Percentiles rank a stretch among this genome's conserved stretches.
Conservation (phyloP, 2,888 invertebrate genomes). For the Andrena haemorrhoa region DNA sequence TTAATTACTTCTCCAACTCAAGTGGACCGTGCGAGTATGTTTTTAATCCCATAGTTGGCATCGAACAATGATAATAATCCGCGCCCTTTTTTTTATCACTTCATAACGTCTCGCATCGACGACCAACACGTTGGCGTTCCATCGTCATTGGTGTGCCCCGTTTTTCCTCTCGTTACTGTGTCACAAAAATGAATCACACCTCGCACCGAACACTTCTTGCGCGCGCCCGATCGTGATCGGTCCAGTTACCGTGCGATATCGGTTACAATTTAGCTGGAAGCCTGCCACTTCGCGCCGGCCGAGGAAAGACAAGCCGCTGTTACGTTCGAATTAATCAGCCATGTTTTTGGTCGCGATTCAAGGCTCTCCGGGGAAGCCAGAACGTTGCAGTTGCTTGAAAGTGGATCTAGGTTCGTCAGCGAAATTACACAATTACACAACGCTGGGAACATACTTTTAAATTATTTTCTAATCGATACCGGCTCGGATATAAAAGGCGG, state of each 20-base stretch:
- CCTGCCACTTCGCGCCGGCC: not conserved
- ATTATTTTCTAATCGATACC: too few relatives aligned
- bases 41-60: conserved; percentile 5
- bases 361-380: conserved; percentile 17
- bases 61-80: conserved; percentile 17
- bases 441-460: too few relatives aligned
- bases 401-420: conserved; percentile 10
- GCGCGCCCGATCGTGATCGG: conserved; percentile 23
- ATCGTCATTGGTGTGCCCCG: conserved; percentile 43
- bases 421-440: not conserved
- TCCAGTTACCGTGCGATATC: conserved; percentile 21
- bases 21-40: conserved; percentile 40
- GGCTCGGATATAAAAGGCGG: too few relatives aligned
- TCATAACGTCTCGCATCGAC: conserved; percentile 57
- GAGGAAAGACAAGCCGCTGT: not conserved
- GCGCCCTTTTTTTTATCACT: not conserved
- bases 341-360: conserved; percentile 15
- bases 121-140: conserved; percentile 33
- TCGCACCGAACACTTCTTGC: conserved; percentile 14
- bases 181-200: conserved; percentile 35
- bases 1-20: conserved; percentile 21
- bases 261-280: conserved; percentile 4
- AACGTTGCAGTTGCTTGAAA: not conserved
- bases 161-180: conserved; percentile 57
- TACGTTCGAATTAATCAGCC: conserved; percentile 38